Evolutionary conservation across 2,888 invertebrate genomes (phyloP).

Genomic region (Pinctada fucata): DNA sequence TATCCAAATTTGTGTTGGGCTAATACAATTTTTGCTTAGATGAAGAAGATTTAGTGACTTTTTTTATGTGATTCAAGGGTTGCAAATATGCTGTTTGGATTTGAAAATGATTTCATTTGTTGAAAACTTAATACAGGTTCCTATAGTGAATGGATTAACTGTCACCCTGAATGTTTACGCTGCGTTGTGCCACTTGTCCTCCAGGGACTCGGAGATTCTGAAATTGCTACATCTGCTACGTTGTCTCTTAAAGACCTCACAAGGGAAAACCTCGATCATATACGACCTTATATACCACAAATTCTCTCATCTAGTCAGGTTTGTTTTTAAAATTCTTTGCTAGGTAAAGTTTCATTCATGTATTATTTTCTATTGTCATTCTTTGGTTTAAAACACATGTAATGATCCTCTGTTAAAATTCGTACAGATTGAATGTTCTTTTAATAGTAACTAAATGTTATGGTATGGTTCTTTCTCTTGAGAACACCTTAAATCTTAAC

Average conservation of each 20-base stretch:
- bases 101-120: too few species aligned
- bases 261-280: conserved; percentile 86
- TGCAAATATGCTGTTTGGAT: too few species aligned
- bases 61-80: too few species aligned
- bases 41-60: too few species aligned
- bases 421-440: too few species aligned
- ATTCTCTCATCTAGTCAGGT: conserved; percentile 84
- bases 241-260: conserved; percentile 93
- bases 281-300: conserved; percentile 87
- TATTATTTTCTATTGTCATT: conserved; percentile 49
- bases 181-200: conserved; percentile 84
- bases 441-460: too few species aligned
- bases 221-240: conserved; percentile 88
- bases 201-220: conserved; percentile 82
- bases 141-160: conserved; percentile 91
- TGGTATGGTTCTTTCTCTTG: too few species aligned
- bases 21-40: too few species aligned
- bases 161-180: conserved; percentile 83
- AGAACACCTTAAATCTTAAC: too few species aligned
- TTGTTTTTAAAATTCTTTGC: background rate
- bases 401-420: too few species aligned
- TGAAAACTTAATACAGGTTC: conserved; percentile 80
- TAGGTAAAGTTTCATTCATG: background rate
- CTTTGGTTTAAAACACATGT: conserved; percentile 36
- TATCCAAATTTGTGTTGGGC: too few species aligned